Base-by-base conservation (phyloP, 2,888 invertebrate genomes). In the Iphiclides podalirius region DNA sequence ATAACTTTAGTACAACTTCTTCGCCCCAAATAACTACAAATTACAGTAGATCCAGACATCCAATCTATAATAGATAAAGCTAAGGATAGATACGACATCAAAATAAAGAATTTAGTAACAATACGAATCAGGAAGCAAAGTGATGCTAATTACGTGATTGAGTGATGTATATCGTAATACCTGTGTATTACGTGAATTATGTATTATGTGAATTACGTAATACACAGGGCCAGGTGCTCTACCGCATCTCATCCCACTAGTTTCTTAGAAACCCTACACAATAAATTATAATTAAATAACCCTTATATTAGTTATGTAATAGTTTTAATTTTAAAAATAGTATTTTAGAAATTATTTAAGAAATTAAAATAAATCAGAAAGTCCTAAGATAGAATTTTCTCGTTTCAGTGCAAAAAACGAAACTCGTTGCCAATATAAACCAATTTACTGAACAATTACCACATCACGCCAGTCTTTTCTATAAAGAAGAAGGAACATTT, bases 251-350 rank as follows among this genome's bases (percentile, higher is more conserved):
- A 52, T 14, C 42, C 36, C 4, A 8, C 34, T 13, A 7, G 9
- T 34, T 31, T 47, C 41, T n/a, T 26, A 16, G 11, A 42, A 34
- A 36, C 33, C 35, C n/a, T 36, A 36, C 33, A 43, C 23, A 11
- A 2, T 47, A 9, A 2, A 38, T 31, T 13, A 46, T 4, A 14
- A 42, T 15, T 58, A 31, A 39, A 53, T 44, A 55, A 57, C 43
- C 57, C 53, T 13, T 57, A 57, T 31, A 23, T 55, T 26, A 57
- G 55, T 45, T 59, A 53, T 15, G 34, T 52, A 8, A 46, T 55
- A 35, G 52, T 53, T 14, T 58, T 55, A 15, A 46, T 58, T 7
- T 28, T 52, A 14, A 57, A 55, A 46, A 16, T 57, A 20, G 12
- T 57, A 13, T 20, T 54, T 14, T 53, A 45, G n/a, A 26, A 54